Evolutionary conservation across 2,113 vertebrate genomes (phyloP), one percentile per base, ranked within the genome.

Genomic region (Aspiorhynchus laticeps): DNA sequence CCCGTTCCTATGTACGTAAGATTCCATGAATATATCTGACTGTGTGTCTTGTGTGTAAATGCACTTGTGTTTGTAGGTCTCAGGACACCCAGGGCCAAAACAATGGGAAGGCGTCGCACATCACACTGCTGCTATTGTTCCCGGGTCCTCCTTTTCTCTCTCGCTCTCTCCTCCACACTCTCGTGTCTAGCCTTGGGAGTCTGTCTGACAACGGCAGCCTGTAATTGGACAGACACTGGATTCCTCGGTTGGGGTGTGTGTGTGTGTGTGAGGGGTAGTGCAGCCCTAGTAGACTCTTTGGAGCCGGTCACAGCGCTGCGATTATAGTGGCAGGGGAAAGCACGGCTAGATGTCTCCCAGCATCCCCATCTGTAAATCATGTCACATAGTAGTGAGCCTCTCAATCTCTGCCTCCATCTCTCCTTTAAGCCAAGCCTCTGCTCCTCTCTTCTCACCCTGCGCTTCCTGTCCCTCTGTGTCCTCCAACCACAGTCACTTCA

Each of bases 281-380:
- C 83, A 84, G 86, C 88, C 88, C 46, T 86, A 89, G 92, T 85
- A 95, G 93, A 95, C 93, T 93, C 88, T 88, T 90, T 71, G 91
- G 93, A 94, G 93, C 93, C 93, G 89, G 91, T 90, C 92, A 61
- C 61, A 71, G 48, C 91, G 91, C 90, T 92, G 90, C 87, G 91
- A 94, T 94, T 94, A 93, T 93, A 92, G 93, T 91, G 92, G 91
- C 90, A 88, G 89, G 92, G 92, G 91, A 92, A 93, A 92, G 91
- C 90, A 85, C 91, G 93, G 92, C 51, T 75, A 92, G 91, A 76
- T 61, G 87, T 93, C 90, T 91, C 92, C 89, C 65, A 76, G 92
- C 92, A 84, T 90, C 89, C 88, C 90, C 90, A 88, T 89, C 92
- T 83, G 91, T 94, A 93, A 94, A 94, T 94, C 93, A 94, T 91